phyloP scores from a whole-genome alignment of 2,888 invertebrate genomes.

The Opisthograptis luteolata region DNA sequence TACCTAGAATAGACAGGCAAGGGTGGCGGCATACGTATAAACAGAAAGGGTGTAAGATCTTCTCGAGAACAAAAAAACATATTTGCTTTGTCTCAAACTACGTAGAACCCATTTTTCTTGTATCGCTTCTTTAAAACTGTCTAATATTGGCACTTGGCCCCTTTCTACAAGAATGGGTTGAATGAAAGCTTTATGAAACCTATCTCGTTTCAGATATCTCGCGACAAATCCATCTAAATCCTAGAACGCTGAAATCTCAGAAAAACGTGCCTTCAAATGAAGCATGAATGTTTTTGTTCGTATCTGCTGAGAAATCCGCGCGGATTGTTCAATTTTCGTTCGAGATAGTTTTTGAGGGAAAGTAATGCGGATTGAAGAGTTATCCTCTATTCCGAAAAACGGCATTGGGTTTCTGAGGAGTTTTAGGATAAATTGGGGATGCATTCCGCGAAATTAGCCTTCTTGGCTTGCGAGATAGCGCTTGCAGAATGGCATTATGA shows the following conservation, averaged over 20 bases:
- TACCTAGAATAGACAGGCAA: too few species aligned
- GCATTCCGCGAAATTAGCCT: slow-evolving; percentile 21
- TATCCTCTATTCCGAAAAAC: slow-evolving; percentile 20
- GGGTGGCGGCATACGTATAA: too few species aligned
- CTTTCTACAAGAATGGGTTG: too few species aligned
- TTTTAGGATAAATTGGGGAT: slow-evolving; percentile 21
- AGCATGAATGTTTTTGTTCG: slow-evolving; percentile 17
- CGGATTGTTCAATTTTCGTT: slow-evolving; percentile 23
- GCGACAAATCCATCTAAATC: slow-evolving; percentile 11
- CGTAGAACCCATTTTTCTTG: too few species aligned
- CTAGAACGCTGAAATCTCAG: slow-evolving; percentile 14
- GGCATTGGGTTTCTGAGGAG: slow-evolving; percentile 17
- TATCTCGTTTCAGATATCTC: slow-evolving; percentile 8
- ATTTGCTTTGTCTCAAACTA: too few species aligned
- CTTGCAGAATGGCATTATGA: not conserved
- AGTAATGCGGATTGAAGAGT: slow-evolving; percentile 28
- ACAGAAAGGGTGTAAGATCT: too few species aligned
- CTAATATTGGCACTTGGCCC: too few species aligned
- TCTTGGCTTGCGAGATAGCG: slow-evolving; percentile 2
- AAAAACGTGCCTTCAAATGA: slow-evolving; percentile 14
- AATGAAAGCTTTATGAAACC: slow-evolving; percentile 6
- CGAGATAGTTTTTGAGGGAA: slow-evolving; percentile 24
- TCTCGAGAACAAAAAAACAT: too few species aligned
- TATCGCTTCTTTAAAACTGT: too few species aligned
- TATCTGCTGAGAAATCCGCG: slow-evolving; percentile 18